phyloP scores from a whole-genome alignment of 2,888 invertebrate genomes.

The Eucera pruinosa region DNA sequence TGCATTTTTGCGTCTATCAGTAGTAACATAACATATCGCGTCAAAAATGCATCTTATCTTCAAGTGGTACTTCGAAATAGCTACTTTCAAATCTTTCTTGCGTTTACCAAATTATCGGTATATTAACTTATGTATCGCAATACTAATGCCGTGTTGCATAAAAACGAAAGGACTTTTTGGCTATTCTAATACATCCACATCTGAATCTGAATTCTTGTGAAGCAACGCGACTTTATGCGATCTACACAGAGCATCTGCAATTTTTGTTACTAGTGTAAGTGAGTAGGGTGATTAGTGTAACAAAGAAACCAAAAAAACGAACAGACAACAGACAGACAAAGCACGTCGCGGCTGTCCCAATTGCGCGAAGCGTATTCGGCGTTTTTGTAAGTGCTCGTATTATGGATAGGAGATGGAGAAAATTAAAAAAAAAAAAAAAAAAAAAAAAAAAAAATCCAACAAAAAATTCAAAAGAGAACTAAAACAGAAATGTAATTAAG shows the following conservation, averaged over 20 bases:
- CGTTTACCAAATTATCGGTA: too few relatives aligned
- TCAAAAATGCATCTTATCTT: too few relatives aligned
- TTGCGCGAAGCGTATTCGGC: conserved; percentile 66
- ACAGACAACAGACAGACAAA: conserved; percentile 41
- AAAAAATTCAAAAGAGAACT: neutral
- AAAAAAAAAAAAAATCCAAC: neutral
- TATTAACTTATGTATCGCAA: too few relatives aligned
- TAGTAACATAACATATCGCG: too few relatives aligned
- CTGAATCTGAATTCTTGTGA: conserved; percentile 3
- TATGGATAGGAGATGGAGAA: neutral
- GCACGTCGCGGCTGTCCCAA: conserved; percentile 73
- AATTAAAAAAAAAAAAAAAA: conserved; percentile 1
- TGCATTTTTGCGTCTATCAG: too few relatives aligned
- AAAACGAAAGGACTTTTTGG: too few relatives aligned
- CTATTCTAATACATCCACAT: too few relatives aligned
- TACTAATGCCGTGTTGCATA: too few relatives aligned
- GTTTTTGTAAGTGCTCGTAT: conserved; percentile 40
- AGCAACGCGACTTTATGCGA: conserved; percentile 23
- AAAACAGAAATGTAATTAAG: conserved; percentile 20
- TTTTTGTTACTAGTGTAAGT: conserved; percentile 5
- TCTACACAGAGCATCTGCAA: conserved; percentile 7
- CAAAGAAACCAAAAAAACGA: conserved; percentile 25
- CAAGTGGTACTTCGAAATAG: too few relatives aligned
- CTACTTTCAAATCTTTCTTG: too few relatives aligned
- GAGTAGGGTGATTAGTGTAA: conserved; percentile 39